Evolutionary conservation across 2,888 invertebrate genomes (phyloP).

Genomic region (Philopedon plagiatum): DNA sequence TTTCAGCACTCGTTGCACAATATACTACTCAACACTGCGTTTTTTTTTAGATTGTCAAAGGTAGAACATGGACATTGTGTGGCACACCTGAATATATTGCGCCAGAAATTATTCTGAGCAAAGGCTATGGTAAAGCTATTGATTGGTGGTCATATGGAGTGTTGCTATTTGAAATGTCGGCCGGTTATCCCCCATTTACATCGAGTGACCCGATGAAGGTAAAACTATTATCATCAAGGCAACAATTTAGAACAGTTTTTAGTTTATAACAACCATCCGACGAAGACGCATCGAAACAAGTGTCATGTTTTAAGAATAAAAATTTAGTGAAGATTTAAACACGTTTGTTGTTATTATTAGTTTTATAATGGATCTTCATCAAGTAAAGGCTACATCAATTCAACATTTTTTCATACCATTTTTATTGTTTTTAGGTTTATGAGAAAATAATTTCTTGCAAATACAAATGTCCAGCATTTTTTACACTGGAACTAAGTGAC

Average conservation of each 20-base stretch:
- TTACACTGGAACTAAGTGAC: constrained; percentile 86
- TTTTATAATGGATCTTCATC: no score
- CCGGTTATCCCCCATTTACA: constrained; percentile 94
- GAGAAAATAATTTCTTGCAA: constrained; percentile 93
- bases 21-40: not conserved
- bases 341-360: no score
- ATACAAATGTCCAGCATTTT: constrained; percentile 88
- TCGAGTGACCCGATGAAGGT: constrained; percentile 88
- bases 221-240: no score
- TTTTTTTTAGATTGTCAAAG: constrained; percentile 69
- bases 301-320: no score
- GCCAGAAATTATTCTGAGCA: constrained; percentile 89
- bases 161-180: constrained; percentile 89
- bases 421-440: constrained; percentile 74
- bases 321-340: no score
- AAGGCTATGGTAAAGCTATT: constrained; percentile 91
- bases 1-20: no score
- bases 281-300: no score
- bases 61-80: constrained; percentile 92
- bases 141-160: constrained; percentile 98
- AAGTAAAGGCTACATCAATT: no score
- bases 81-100: constrained; percentile 98
- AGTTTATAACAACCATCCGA: no score
- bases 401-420: not conserved
- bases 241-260: no score